A percentile compares a stretch with the other conserved stretches of the same genome.
Conservation (phyloP, 2,797 vertebrate genomes). For the Lindbergichthys nudifrons region DNA sequence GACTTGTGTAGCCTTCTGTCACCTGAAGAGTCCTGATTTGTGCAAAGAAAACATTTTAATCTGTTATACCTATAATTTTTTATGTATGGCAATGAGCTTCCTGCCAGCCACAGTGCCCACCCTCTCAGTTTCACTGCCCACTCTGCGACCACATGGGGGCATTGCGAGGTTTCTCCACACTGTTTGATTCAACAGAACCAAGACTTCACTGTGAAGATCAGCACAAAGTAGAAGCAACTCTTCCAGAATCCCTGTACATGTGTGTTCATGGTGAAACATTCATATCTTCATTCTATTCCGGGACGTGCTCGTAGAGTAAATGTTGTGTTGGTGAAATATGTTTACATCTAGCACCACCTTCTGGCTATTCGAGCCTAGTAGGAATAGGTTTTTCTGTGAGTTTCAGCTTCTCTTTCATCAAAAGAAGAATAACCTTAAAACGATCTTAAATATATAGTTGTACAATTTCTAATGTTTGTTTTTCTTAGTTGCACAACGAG, state of each 20-base stretch:
- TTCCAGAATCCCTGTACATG: slow-evolving; percentile 41
- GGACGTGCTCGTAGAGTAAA: slow-evolving; percentile 51
- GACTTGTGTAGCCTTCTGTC: slow-evolving; percentile 67
- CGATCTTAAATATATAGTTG: slow-evolving; percentile 6
- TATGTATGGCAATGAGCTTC: slow-evolving; percentile 80
- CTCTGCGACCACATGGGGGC: slow-evolving; percentile 73
- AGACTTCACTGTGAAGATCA: slow-evolving; percentile 76
- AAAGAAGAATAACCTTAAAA: slow-evolving; percentile 10
- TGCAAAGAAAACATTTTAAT: slow-evolving; percentile 73
- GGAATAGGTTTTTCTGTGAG: slow-evolving; percentile 16
- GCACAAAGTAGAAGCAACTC: slow-evolving; percentile 72
- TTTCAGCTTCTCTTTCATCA: slow-evolving; percentile 34
- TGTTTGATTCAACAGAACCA: slow-evolving; percentile 62
- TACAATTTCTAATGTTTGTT: not conserved
- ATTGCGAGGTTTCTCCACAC: slow-evolving; percentile 61
- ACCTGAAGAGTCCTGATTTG: slow-evolving; percentile 62
- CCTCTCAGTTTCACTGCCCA: slow-evolving; percentile 79
- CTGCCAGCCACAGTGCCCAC: slow-evolving; percentile 83
- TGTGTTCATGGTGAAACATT: slow-evolving; percentile 59
- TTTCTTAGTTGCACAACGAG: slow-evolving; percentile 51
- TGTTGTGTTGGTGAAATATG: slow-evolving; percentile 49
- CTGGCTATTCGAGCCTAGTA: slow-evolving; percentile 23
- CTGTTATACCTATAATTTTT: slow-evolving; percentile 68
- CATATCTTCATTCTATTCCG: slow-evolving; percentile 56
- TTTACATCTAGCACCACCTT: slow-evolving; percentile 52